A percentile compares a stretch with the other conserved stretches of the same genome.
phyloP scores from a whole-genome alignment of 2,797 vertebrate genomes.

The Myotis pilosus region DNA sequence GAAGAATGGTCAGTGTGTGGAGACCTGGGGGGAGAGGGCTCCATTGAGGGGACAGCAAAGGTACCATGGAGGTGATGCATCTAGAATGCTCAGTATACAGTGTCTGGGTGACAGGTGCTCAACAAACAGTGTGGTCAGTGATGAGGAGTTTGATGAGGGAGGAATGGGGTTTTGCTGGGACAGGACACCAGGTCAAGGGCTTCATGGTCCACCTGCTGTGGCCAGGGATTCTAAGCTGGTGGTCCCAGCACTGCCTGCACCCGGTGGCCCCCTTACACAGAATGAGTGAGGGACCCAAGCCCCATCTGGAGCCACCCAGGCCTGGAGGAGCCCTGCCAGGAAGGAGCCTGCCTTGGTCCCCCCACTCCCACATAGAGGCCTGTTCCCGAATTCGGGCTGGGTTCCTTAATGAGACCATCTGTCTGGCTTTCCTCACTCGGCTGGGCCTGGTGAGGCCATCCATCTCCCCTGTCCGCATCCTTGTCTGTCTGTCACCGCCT shows the following conservation, averaged over 20 bases:
- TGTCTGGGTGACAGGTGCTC: background rate
- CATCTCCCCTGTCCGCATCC: constrained; percentile 20
- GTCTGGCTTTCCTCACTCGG: constrained; percentile 50
- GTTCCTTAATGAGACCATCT: constrained; percentile 70
- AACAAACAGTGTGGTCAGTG: background rate
- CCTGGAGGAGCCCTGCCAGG: background rate
- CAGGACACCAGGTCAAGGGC: background rate
- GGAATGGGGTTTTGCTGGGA: background rate
- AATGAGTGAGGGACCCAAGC: background rate
- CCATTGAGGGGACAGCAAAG: background rate
- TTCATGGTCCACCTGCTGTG: background rate
- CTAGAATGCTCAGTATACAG: background rate
- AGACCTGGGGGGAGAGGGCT: background rate
- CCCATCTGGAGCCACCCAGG: too few relatives aligned
- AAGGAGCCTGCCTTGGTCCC: background rate
- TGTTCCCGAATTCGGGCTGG: background rate
- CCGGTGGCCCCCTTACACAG: background rate
- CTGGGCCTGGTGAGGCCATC: constrained; percentile 47
- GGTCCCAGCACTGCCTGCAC: background rate
- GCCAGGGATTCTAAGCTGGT: background rate
- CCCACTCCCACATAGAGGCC: background rate
- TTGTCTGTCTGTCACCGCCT: background rate
- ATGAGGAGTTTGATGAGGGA: too few relatives aligned
- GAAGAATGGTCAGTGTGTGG: background rate
- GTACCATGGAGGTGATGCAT: accelerated